These are phyloP conservation scores for Centropyge bicolor DNA, from an alignment of 2,797 vertebrate species.

Conservation along the genomic window DNA sequence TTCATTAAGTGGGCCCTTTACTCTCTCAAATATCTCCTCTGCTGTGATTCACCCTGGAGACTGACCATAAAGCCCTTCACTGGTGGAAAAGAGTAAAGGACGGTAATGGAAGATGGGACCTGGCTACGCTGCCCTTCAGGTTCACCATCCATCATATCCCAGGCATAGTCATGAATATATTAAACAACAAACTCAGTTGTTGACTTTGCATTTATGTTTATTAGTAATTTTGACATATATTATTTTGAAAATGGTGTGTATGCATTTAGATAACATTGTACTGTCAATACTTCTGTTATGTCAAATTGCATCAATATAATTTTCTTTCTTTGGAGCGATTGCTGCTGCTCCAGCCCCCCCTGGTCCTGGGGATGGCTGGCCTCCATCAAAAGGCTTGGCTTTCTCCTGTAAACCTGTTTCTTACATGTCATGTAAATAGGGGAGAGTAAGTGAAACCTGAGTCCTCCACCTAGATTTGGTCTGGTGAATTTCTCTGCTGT, in stretches of 20 bases:
- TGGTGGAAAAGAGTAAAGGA: constrained; percentile 3
- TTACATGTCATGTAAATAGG: no score
- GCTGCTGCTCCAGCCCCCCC: no score
- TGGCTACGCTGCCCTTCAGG: background rate
- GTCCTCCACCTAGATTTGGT: no score
- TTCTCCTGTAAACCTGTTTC: no score
- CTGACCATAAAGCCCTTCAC: background rate
- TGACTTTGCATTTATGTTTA: background rate
- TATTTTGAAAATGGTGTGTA: background rate
- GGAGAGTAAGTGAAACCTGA: no score
- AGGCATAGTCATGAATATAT: background rate
- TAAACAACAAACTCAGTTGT: background rate
- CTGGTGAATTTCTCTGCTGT: no score
- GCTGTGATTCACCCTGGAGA: background rate
- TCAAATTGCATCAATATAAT: background rate
- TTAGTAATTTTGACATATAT: background rate
- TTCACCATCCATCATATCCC: constrained; percentile 1
- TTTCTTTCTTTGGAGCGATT: no score
- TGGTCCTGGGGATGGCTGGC: background rate
- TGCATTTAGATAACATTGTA: background rate
- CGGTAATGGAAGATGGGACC: background rate
- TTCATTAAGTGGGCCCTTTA: constrained; percentile 3
- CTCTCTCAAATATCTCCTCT: background rate
- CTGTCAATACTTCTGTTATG: background rate
- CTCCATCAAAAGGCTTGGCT: background rate